Percentiles rank a stretch among this genome's conserved stretches.
Evolutionary conservation across 1,140 invertebrate genomes (phyloP).

Genomic region (Spodoptera litura): DNA sequence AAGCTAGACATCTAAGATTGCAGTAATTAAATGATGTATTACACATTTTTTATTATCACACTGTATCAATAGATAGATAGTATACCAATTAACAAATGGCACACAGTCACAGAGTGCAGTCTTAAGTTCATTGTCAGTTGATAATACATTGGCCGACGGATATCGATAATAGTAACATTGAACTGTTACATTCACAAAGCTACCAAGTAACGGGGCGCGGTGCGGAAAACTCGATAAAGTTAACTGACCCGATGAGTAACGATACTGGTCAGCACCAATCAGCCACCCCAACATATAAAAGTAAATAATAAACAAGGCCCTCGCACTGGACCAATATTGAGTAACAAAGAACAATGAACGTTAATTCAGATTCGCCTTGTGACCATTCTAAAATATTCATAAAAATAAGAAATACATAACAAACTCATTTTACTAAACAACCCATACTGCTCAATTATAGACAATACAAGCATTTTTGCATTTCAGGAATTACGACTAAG

Average conservation of each 20-base stretch:
- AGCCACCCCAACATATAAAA: slow-evolving; percentile 54
- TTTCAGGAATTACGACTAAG: too few species aligned
- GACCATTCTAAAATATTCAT: too few species aligned
- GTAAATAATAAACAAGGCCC: slow-evolving; percentile 57
- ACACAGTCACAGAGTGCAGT: background rate
- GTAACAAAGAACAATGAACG: slow-evolving; percentile 57
- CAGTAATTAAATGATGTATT: too few species aligned
- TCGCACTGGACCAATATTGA: slow-evolving; percentile 45
- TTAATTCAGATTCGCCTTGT: background rate
- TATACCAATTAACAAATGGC: too few species aligned
- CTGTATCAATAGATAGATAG: too few species aligned
- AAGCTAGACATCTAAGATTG: too few species aligned
- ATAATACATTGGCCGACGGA: slow-evolving; percentile 12
- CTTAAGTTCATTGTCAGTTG: slow-evolving; percentile 29
- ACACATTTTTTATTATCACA: too few species aligned
- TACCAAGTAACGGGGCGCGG: slow-evolving; percentile 28
- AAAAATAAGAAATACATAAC: too few species aligned
- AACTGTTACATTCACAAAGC: slow-evolving; percentile 24
- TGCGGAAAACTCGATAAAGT: slow-evolving; percentile 57
- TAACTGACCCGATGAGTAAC: slow-evolving; percentile 64
- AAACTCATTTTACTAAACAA: too few species aligned
- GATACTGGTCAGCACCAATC: slow-evolving; percentile 53
- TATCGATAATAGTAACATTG: slow-evolving; percentile 39
- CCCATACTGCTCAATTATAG: too few species aligned
- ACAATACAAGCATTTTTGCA: too few species aligned